phyloP scores from a whole-genome alignment of 1,140 invertebrate species.

The Solen grandis region DNA sequence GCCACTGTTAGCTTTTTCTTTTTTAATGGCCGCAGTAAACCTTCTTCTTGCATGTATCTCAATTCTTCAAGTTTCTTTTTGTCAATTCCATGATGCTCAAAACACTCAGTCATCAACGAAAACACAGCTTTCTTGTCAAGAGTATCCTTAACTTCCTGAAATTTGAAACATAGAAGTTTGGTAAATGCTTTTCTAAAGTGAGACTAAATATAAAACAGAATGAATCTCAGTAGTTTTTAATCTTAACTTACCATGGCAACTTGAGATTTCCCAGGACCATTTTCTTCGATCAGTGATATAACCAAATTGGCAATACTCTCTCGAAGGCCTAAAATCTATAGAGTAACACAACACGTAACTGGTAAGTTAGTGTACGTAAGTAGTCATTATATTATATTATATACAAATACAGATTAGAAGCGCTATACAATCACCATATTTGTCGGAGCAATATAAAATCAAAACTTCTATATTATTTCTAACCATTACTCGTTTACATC shows the following conservation, averaged over 20 bases:
- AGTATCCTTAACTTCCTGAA: conserved; percentile 80
- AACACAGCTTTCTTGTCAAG: conserved; percentile 80
- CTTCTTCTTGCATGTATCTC: conserved; percentile 63
- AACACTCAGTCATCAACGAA: conserved; percentile 77
- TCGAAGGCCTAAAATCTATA: conserved; percentile 75
- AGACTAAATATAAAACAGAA: too few species aligned
- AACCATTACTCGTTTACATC: too few species aligned
- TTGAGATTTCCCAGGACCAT: conserved; percentile 76
- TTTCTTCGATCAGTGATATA: conserved; percentile 78
- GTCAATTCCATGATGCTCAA: conserved; percentile 77
- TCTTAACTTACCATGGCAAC: conserved; percentile 74
- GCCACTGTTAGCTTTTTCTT: conserved; percentile 66
- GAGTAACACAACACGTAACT: too few species aligned
- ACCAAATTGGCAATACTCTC: conserved; percentile 78
- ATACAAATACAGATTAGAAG: too few species aligned
- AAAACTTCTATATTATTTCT: too few species aligned
- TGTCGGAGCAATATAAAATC: too few species aligned
- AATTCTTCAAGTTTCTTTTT: conserved; percentile 76
- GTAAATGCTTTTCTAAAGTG: too few species aligned
- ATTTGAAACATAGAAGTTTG: not conserved
- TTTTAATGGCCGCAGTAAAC: conserved; percentile 59
- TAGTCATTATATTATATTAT: too few species aligned
- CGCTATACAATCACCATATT: too few species aligned
- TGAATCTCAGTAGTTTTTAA: too few species aligned
- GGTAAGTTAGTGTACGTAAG: too few species aligned